Percentiles rank a stretch among this genome's conserved stretches.
These are phyloP conservation scores for Phrynocephalus guinanensis DNA, from an alignment of 2,797 vertebrate genomes.

Conservation along the genomic window DNA sequence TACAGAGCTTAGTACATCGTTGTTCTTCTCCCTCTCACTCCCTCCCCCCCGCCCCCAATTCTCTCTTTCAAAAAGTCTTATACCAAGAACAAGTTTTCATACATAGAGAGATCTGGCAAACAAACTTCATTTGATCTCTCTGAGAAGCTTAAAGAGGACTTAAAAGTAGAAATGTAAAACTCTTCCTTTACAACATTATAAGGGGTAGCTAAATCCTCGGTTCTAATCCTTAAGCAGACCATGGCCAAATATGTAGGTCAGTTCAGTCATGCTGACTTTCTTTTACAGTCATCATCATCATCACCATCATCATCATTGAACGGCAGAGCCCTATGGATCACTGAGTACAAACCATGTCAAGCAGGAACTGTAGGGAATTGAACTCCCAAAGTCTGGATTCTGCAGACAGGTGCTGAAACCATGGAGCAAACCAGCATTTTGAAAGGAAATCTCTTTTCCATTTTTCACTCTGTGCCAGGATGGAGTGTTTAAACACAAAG, in stretches of 20 bases:
- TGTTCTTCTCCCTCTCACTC: neutral
- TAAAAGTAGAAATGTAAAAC: slow-evolving; percentile 23
- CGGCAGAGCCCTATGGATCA: no score
- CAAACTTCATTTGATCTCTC: slow-evolving; percentile 59
- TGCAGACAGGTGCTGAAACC: no score
- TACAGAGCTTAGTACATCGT: slow-evolving; percentile 53
- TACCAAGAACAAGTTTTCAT: slow-evolving; percentile 23
- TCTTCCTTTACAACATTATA: neutral
- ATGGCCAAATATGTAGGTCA: slow-evolving; percentile 13
- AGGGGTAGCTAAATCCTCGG: slow-evolving; percentile 25
- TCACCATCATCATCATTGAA: no score
- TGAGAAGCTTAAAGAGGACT: slow-evolving; percentile 50
- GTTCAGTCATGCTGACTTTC: neutral
- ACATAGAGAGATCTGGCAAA: slow-evolving; percentile 50
- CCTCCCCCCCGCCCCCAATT: neutral
- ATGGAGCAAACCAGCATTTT: neutral
- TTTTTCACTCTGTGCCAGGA: neutral
- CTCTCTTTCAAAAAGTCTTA: slow-evolving; percentile 43
- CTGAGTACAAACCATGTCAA: no score
- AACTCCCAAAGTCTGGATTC: no score
- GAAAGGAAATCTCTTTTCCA: slow-evolving; percentile 7
- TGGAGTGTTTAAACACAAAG: slow-evolving; percentile 1
- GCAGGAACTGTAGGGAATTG: no score
- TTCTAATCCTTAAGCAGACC: slow-evolving; percentile 19
- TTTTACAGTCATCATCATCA: no score